These are phyloP conservation scores for Campoplex nolae DNA, from an alignment of 2,888 invertebrate species.

Conservation along the genomic window DNA sequence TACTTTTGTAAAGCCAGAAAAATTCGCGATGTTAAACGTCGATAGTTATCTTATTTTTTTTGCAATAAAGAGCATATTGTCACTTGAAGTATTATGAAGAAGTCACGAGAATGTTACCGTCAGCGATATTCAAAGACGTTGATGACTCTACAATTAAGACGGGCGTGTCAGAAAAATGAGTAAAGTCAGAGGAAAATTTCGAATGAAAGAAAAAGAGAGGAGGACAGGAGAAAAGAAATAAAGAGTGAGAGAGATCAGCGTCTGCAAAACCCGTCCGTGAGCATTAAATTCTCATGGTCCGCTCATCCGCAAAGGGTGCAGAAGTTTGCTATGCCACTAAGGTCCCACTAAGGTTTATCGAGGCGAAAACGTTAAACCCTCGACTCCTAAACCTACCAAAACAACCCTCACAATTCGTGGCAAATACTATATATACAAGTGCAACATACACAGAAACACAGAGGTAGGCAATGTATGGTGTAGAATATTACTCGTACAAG, in stretches of 20 bases:
- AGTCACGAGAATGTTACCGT: not conserved
- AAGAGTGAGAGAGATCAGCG: not conserved
- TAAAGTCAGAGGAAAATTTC: not conserved
- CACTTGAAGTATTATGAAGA: not conserved
- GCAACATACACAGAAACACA: not conserved
- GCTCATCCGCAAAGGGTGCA: conserved; percentile 16
- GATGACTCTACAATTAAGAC: not conserved
- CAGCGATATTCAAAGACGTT: not conserved
- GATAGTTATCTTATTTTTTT: not conserved
- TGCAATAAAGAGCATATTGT: not conserved
- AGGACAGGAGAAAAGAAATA: not conserved
- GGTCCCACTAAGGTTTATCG: conserved; percentile 25
- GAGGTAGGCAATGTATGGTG: not conserved
- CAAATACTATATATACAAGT: conserved; percentile 12
- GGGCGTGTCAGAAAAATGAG: not conserved
- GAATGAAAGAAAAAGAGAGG: not conserved
- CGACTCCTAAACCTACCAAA: conserved; percentile 38
- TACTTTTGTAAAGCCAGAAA: not conserved
- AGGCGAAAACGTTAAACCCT: conserved; percentile 56
- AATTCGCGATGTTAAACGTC: not conserved
- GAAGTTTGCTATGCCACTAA: conserved; percentile 36
- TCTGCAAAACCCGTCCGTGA: conserved; percentile 13
- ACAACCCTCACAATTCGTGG: conserved; percentile 37
- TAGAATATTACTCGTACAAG: conserved; percentile 10
- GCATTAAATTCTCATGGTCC: conserved; percentile 50